Base-by-base conservation (phyloP, 2,113 vertebrate genomes). In the Phyllostomus discolor region DNA sequence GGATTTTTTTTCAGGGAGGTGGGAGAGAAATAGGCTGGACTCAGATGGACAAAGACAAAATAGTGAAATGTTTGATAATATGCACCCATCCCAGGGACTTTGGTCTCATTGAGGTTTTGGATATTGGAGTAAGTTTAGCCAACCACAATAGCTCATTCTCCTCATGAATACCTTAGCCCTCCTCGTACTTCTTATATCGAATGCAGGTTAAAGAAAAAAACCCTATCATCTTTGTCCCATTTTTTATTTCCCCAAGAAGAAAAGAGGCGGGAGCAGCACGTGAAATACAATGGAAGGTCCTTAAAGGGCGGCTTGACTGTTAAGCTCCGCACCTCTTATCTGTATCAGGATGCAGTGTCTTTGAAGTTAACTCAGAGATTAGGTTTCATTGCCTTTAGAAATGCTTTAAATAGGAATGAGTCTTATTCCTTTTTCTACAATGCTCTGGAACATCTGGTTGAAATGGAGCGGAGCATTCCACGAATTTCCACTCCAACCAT, bases 321-420 rank as follows among this genome's bases (percentile, higher is more conserved):
- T 19, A 64, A 93, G 16, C 94, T 90, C 43, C 94, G 69, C 17
- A 38, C 26, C 11, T 66, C 89, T 96, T 96, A 91, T 96, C 97
- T 89, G 26, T 81, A 92, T 94, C 67, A 64, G 94, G 80, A 64
- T 97, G 95, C 90, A 16, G 88, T 96, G 92, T 76, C 97, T 97
- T 97, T 96, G 95, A 97, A 97, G 95, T 97, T 93, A 84, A 94
- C 88, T 66, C 78, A 59, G 38, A 90, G 84, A 97, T 94, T 95
- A 96, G 76, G 94, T 89, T 95, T 95, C 62, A 85, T 85, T 85
- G 92, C 57, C 81, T 97, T 94, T 95, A 85, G 88, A 96, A 72
- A 96, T 78, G 82, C 48, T 97, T 94, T 87, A 90, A 93, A 96
- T 93, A 83, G 50, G 87, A 94, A 91, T 91, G 81, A 50, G 70